phyloP scores from a whole-genome alignment of 2,888 invertebrate genomes.

The Luperina testacea region DNA sequence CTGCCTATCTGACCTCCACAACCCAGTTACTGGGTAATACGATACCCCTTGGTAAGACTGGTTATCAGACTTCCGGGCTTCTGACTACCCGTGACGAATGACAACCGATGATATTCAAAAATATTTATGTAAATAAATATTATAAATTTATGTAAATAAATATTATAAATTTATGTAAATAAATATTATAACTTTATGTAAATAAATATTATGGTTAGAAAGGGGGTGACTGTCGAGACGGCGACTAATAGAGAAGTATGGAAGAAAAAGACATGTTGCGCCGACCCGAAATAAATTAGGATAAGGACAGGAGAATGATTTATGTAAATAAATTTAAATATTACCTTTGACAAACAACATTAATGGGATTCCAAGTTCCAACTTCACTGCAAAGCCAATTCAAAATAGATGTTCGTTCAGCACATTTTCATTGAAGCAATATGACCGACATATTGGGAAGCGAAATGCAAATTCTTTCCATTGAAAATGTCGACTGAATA shows the following conservation, averaged over 20 bases:
- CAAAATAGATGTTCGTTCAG: constrained; percentile 44
- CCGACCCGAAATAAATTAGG: background rate
- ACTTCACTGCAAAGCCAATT: constrained; percentile 12
- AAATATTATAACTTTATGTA: no score
- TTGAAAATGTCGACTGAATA: constrained; percentile 58
- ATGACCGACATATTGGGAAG: constrained; percentile 49
- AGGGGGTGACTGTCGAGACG: background rate
- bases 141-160: no score
- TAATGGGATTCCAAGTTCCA: constrained; percentile 10
- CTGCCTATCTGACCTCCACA: no score
- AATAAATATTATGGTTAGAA: background rate
- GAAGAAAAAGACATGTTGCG: background rate
- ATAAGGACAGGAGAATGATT: background rate
- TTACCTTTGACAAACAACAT: constrained; percentile 13
- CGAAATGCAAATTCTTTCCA: constrained; percentile 56
- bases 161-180: no score
- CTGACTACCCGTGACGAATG: no score
- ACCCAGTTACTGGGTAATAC: no score
- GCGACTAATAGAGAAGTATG: background rate
- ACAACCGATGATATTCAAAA: no score
- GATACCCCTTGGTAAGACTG: no score
- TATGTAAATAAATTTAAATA: background rate
- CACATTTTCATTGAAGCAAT: constrained; percentile 50
- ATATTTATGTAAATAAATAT: no score
- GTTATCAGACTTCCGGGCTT: no score